These are phyloP conservation scores for Adelges cooleyi DNA, from an alignment of 1,140 invertebrate genomes.

Conservation along the genomic window DNA sequence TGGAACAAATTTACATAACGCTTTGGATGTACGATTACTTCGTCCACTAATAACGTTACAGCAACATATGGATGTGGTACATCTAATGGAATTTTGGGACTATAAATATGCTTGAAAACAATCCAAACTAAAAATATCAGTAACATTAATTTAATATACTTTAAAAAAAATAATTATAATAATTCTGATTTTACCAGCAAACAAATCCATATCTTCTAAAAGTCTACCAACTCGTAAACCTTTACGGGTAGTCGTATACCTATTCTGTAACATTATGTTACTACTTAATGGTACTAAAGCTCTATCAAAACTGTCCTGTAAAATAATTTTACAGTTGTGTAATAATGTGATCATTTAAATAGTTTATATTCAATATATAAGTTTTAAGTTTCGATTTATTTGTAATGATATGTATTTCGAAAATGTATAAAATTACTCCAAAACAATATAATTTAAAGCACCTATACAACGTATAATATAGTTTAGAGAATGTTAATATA, in stretches of 20 bases:
- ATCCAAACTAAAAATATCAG: constrained; percentile 49
- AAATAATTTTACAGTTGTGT: too few species aligned
- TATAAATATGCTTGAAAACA: constrained; percentile 53
- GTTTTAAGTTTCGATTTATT: too few species aligned
- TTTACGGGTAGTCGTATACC: constrained; percentile 54
- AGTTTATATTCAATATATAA: too few species aligned
- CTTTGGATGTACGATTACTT: constrained; percentile 48
- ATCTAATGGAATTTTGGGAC: constrained; percentile 43
- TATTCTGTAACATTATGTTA: constrained; percentile 49
- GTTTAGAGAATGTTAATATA: too few species aligned
- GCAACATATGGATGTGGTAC: constrained; percentile 52
- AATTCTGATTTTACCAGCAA: constrained; percentile 58
- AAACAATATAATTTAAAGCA: too few species aligned
- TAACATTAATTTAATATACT: too few species aligned
- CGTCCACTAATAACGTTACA: constrained; percentile 65
- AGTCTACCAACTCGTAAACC: constrained; percentile 57
- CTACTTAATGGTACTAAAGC: constrained; percentile 57
- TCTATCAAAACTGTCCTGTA: constrained; percentile 55
- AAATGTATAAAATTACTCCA: too few species aligned
- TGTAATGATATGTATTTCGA: too few species aligned
- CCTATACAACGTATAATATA: too few species aligned
- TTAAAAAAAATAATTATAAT: constrained; percentile 20
- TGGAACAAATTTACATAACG: constrained; percentile 37
- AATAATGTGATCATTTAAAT: too few species aligned
- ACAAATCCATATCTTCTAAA: constrained; percentile 68